These are phyloP conservation scores for Elysia chlorotica DNA, from an alignment of 1,140 invertebrate genomes.

Conservation along the genomic window DNA sequence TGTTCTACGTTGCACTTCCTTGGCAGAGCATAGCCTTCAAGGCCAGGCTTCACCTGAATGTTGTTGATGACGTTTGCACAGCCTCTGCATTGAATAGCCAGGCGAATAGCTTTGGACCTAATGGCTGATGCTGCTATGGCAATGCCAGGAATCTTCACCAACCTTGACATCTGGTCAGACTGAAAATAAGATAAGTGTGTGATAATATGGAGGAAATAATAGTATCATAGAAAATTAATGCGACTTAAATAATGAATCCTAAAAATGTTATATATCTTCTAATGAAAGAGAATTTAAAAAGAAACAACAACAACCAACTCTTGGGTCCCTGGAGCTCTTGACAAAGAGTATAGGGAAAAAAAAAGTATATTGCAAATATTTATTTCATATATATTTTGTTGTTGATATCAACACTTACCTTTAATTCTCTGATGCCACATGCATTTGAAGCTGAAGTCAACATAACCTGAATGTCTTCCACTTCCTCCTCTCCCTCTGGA, in stretches of 20 bases:
- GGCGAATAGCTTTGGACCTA: conserved; percentile 91
- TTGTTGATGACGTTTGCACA: conserved; percentile 90
- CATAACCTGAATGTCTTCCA: conserved; percentile 94
- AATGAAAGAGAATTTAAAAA: no score
- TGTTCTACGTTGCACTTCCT: conserved; percentile 91
- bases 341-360: no score
- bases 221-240: no score
- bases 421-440: conserved; percentile 80
- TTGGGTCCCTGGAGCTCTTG: no score
- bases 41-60: conserved; percentile 87
- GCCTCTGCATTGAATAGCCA: conserved; percentile 94
- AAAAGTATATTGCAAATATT: no score
- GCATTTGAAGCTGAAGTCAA: conserved; percentile 85
- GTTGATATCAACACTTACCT: no score
- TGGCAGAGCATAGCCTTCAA: conserved; percentile 96
- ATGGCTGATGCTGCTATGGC: conserved; percentile 93
- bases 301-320: no score
- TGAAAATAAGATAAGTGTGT: conserved; percentile 67
- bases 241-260: no score
- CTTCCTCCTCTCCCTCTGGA: conserved; percentile 85
- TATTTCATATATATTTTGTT: no score
- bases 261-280: no score
- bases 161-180: conserved; percentile 89
- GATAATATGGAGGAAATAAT: no score
- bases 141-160: conserved; percentile 96